These are phyloP conservation scores for Acinonyx jubatus DNA, from an alignment of 2,113 vertebrate genomes.

Conservation along the genomic window DNA sequence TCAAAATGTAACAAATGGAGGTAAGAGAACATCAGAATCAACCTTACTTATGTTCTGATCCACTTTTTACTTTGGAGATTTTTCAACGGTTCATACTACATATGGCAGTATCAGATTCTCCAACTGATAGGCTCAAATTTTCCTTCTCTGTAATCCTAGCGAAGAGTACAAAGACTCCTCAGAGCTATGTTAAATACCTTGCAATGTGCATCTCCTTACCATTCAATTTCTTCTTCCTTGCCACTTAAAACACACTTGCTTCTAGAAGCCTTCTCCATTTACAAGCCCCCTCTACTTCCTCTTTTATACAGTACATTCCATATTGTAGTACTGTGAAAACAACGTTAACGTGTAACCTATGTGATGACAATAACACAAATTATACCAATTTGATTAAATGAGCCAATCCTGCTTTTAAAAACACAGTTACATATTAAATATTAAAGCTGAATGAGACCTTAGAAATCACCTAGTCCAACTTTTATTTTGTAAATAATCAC, in stretches of 20 bases:
- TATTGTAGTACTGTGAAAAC: slow-evolving; percentile 13
- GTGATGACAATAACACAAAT: slow-evolving; percentile 19
- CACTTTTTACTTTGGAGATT: slow-evolving; percentile 10
- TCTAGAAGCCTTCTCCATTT: neutral
- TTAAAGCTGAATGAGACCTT: slow-evolving; percentile 28
- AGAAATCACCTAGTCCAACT: neutral
- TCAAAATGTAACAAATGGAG: slow-evolving; percentile 34
- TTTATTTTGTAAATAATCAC: slow-evolving; percentile 18
- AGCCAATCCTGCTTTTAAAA: slow-evolving; percentile 29
- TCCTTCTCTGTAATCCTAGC: slow-evolving; percentile 3
- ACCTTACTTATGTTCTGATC: slow-evolving; percentile 10
- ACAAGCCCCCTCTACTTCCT: slow-evolving; percentile 2
- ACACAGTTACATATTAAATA: neutral
- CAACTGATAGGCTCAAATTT: slow-evolving; percentile 32
- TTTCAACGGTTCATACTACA: slow-evolving; percentile 23
- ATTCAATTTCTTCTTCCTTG: slow-evolving; percentile 25
- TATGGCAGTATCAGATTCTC: neutral
- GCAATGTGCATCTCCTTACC: neutral
- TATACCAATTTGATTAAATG: neutral
- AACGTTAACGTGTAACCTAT: slow-evolving; percentile 19
- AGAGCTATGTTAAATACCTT: slow-evolving; percentile 4
- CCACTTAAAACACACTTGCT: slow-evolving; percentile 15
- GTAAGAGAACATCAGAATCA: slow-evolving; percentile 25
- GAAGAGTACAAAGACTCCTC: neutral
- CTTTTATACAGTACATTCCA: slow-evolving; percentile 11